Evolutionary conservation across 2,888 invertebrate genomes (phyloP).

Genomic region (Drosophila borealis): DNA sequence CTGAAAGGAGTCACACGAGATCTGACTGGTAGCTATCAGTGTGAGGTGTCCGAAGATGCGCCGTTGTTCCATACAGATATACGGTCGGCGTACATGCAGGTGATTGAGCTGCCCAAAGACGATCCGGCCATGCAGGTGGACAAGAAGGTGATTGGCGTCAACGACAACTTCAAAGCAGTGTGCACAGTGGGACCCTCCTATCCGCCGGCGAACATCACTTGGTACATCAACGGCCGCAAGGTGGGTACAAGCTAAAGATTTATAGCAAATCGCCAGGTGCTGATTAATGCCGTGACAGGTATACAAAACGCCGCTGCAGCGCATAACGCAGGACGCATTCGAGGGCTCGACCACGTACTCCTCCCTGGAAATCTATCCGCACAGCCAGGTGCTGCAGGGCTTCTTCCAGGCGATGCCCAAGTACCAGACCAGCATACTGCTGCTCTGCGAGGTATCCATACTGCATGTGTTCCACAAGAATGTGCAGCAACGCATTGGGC

Average conservation of each 20-base stretch:
- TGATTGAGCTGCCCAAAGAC: slow-evolving; percentile 86
- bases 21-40: slow-evolving; percentile 86
- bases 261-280: slow-evolving; percentile 1
- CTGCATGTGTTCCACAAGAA: slow-evolving; percentile 85
- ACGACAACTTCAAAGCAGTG: slow-evolving; percentile 86
- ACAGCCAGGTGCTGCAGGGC: slow-evolving; percentile 84
- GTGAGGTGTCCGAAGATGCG: slow-evolving; percentile 87
- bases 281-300: slow-evolving; percentile 70
- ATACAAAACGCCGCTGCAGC: slow-evolving; percentile 84
- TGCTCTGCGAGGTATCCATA: slow-evolving; percentile 84
- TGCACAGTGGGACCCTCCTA: slow-evolving; percentile 87
- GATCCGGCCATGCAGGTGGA: slow-evolving; percentile 86
- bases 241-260: slow-evolving; percentile 77
- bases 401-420: slow-evolving; percentile 84
- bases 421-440: slow-evolving; percentile 83
- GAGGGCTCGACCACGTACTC: slow-evolving; percentile 84
- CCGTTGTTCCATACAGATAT: slow-evolving; percentile 87
- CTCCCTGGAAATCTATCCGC: slow-evolving; percentile 84
- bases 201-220: slow-evolving; percentile 86
- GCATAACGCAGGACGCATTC: slow-evolving; percentile 83
- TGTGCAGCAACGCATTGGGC: slow-evolving; percentile 83
- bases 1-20: slow-evolving; percentile 86
- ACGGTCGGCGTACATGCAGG: slow-evolving; percentile 86
- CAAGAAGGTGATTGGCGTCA: slow-evolving; percentile 86
- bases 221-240: slow-evolving; percentile 86